Percentiles rank a stretch among this genome's conserved stretches.
These are phyloP conservation scores for Augiades crinisus DNA, from an alignment of 2,888 invertebrate genomes.

Conservation along the genomic window DNA sequence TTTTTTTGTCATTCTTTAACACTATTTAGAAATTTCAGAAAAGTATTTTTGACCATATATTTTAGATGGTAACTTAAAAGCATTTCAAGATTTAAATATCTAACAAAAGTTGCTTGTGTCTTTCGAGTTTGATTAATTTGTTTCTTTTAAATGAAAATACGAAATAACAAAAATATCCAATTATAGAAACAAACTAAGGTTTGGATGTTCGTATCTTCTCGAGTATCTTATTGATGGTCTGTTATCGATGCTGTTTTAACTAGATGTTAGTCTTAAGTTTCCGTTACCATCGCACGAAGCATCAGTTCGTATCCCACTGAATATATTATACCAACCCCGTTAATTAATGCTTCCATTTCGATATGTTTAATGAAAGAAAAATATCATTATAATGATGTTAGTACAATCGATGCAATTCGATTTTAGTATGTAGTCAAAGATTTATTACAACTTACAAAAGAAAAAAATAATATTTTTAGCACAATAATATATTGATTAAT, in stretches of 20 bases:
- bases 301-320: constrained; percentile 31
- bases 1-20: too few relatives aligned
- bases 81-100: too few relatives aligned
- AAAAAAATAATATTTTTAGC: constrained; percentile 44
- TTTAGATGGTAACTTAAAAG: too few relatives aligned
- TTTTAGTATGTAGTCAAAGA: constrained; percentile 46
- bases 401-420: constrained; percentile 65
- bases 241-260: constrained; percentile 1
- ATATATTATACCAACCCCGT: constrained; percentile 46
- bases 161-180: too few relatives aligned
- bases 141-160: too few relatives aligned
- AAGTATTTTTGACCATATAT: too few relatives aligned
- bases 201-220: background rate
- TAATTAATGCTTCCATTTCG: constrained; percentile 50
- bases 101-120: too few relatives aligned
- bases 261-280: constrained; percentile 43
- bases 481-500: constrained; percentile 42
- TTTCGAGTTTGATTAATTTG: too few relatives aligned
- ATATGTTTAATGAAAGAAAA: constrained; percentile 41
- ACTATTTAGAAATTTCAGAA: too few relatives aligned
- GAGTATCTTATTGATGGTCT: background rate
- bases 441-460: constrained; percentile 41
- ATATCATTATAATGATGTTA: constrained; percentile 40
- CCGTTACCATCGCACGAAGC: constrained; percentile 8
- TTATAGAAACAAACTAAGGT: background rate